Percentiles rank a stretch among this genome's conserved stretches.
Evolutionary conservation across 2,888 invertebrate species (phyloP).

Genomic region (Eretmocerus hayati): DNA sequence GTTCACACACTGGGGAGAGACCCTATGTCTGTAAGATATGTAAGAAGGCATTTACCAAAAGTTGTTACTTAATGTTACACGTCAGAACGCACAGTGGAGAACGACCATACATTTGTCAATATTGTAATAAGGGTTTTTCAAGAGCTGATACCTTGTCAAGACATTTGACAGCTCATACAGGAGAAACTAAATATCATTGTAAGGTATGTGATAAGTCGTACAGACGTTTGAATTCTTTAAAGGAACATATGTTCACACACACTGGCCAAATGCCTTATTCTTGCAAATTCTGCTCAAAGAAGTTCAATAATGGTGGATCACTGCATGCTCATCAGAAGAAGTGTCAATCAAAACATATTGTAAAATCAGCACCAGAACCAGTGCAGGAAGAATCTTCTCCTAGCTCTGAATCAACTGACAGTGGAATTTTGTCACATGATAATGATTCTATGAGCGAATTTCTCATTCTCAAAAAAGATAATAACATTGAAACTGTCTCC

Average conservation of each 20-base stretch:
- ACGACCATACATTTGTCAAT: conserved; percentile 43
- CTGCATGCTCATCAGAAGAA: conserved; percentile 43
- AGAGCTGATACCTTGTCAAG: conserved; percentile 41
- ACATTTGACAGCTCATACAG: conserved; percentile 44
- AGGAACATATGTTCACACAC: conserved; percentile 42
- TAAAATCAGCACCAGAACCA: conserved; percentile 22
- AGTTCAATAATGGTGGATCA: conserved; percentile 38
- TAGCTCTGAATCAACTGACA: conserved; percentile 1
- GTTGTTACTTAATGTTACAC: conserved; percentile 41
- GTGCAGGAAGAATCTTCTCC: too few species aligned
- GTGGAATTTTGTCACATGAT: conserved; percentile 4
- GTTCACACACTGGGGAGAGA: conserved; percentile 41
- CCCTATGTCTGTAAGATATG: conserved; percentile 42
- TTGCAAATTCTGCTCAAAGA: conserved; percentile 41
- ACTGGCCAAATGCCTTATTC: conserved; percentile 43
- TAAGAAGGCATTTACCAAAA: conserved; percentile 40
- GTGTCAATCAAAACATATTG: conserved; percentile 34
- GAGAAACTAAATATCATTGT: conserved; percentile 42
- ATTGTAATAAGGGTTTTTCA: conserved; percentile 41
- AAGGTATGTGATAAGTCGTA: conserved; percentile 42
- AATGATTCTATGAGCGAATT: conserved; percentile 25
- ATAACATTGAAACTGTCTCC: background rate
- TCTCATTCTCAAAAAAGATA: conserved; percentile 32
- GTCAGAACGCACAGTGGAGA: conserved; percentile 41
- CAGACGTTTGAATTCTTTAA: conserved; percentile 39